phyloP scores from a whole-genome alignment of 2,113 vertebrate species.

The Bubo scandiacus region DNA sequence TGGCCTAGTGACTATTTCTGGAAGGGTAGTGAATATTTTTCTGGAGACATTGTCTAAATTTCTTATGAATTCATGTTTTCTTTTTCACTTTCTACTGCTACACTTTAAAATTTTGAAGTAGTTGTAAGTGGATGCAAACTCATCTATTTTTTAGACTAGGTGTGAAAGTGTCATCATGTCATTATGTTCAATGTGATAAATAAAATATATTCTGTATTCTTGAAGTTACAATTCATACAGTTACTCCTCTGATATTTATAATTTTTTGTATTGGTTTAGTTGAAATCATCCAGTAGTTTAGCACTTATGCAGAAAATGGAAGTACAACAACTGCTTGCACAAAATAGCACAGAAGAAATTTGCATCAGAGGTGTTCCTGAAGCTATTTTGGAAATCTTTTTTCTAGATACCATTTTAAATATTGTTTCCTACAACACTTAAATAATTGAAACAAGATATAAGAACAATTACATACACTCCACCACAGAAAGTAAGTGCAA shows the following conservation, averaged over 20 bases:
- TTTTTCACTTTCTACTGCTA: neutral
- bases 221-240: neutral
- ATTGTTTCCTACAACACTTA: neutral
- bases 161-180: neutral
- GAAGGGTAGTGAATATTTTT: neutral
- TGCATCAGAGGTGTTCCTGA: neutral
- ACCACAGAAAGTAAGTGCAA: neutral
- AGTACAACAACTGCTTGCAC: neutral
- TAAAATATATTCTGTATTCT: neutral
- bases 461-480: neutral
- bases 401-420: neutral
- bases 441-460: neutral
- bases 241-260: neutral
- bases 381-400: neutral
- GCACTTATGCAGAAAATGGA: neutral
- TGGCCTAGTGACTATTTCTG: neutral
- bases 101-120: neutral
- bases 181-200: neutral
- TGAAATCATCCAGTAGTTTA: neutral
- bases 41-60: neutral
- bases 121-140: accelerated
- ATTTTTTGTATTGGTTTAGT: neutral
- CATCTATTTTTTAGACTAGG: neutral
- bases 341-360: neutral
- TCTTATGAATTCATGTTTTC: neutral